Conservation (phyloP, 2,797 vertebrate genomes). For the Botia kubotai region DNA sequence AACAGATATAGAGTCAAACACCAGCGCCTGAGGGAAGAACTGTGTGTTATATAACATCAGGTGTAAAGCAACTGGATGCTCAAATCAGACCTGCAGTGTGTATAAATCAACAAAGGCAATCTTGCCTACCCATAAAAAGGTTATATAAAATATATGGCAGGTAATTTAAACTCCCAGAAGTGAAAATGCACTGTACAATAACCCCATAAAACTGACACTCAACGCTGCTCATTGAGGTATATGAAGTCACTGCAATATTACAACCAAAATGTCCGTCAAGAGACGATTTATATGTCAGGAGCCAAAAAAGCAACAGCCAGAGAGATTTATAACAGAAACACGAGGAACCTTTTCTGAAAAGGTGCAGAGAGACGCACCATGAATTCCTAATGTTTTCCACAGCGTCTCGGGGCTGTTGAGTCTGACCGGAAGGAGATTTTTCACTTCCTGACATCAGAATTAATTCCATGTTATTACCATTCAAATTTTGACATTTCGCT, state of each 20-base stretch:
- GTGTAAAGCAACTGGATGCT: not conserved
- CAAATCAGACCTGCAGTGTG: conserved; percentile 31
- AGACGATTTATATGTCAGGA: conserved; percentile 57
- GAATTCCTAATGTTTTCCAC: conserved; percentile 62
- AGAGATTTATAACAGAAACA: conserved; percentile 63
- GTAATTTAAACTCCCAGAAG: conserved; percentile 38
- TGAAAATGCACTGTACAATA: conserved; percentile 51
- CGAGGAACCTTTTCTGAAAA: conserved; percentile 53
- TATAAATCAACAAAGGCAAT: conserved; percentile 48
- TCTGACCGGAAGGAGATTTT: conserved; percentile 30
- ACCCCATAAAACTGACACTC: conserved; percentile 48
- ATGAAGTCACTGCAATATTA: conserved; percentile 46
- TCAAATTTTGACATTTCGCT: conserved; percentile 42
- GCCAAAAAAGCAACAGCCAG: conserved; percentile 55
- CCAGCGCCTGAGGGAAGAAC: not conserved
- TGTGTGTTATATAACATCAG: not conserved
- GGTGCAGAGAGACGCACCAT: conserved; percentile 53
- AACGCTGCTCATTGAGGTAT: conserved; percentile 41
- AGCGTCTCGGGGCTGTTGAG: conserved; percentile 19
- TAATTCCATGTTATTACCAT: conserved; percentile 41
- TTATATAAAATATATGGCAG: conserved; percentile 46
- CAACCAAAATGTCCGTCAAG: conserved; percentile 56
- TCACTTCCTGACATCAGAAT: conserved; percentile 27
- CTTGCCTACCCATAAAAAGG: conserved; percentile 31
- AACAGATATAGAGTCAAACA: not conserved